Evolutionary conservation across 2,888 invertebrate genomes (phyloP).

Genomic region (Tetranychus piercei): DNA sequence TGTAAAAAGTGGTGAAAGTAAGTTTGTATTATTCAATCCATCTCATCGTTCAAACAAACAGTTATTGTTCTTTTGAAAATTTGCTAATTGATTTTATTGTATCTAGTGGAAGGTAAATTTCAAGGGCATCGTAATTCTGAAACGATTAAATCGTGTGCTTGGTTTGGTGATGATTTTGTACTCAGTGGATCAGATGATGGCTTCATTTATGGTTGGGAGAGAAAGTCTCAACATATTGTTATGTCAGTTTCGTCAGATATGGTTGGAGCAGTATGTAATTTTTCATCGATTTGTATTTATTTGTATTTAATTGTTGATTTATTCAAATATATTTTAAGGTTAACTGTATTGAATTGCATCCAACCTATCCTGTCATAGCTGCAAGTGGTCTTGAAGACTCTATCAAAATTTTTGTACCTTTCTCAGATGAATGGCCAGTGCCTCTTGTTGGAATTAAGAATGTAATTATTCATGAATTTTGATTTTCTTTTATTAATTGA

Average conservation of each 20-base stretch:
- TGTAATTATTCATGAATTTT: neutral
- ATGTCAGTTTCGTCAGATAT: slow-evolving; percentile 47
- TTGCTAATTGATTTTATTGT: neutral
- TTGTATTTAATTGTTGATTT: neutral
- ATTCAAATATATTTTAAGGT: slow-evolving; percentile 40
- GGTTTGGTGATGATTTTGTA: slow-evolving; percentile 46
- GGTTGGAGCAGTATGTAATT: slow-evolving; percentile 44
- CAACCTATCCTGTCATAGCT: slow-evolving; percentile 62
- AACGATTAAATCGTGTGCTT: slow-evolving; percentile 29
- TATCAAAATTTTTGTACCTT: slow-evolving; percentile 80
- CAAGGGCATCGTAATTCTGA: slow-evolving; percentile 44
- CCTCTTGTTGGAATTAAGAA: slow-evolving; percentile 20
- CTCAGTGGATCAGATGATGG: slow-evolving; percentile 88
- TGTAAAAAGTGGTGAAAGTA: slow-evolving; percentile 36
- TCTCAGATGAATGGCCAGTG: slow-evolving; percentile 35
- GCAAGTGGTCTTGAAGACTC: slow-evolving; percentile 79
- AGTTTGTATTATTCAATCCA: neutral
- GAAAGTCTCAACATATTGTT: slow-evolving; percentile 64
- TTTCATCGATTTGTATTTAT: slow-evolving; percentile 23
- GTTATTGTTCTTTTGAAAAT: neutral
- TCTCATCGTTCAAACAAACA: neutral
- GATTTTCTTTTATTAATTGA: neutral
- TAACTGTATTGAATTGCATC: slow-evolving; percentile 80
- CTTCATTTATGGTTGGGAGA: slow-evolving; percentile 70
- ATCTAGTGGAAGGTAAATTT: slow-evolving; percentile 41